Base-by-base conservation (phyloP, 35 echinoderm and acorn worm species). In the Anneissia japonica region DNA sequence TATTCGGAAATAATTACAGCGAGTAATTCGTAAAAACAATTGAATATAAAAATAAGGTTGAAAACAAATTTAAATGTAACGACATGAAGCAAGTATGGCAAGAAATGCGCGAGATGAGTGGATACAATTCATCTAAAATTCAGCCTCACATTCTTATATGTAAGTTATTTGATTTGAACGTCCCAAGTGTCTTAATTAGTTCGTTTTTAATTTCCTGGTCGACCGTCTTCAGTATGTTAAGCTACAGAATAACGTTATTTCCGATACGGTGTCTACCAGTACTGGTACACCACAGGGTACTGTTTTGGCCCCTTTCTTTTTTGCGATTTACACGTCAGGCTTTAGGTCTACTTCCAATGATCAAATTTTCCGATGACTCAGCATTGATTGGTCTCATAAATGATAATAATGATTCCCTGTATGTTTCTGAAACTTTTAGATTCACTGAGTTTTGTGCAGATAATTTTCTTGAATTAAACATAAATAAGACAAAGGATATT, bases 261-360 rank as follows among this genome's bases (percentile, higher is more conserved):
- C 90, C 0, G 72, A 31, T 33, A 9, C 34, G 33, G 64, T 86
- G 32, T 16, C 21, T 10, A 88, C 79, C 21, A 74, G 82, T 84
- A 91, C 89, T 29, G 89, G 83, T 9, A 38, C 74, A 34, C 83
- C 89, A 51, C 89, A 90, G 34, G 89, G 91, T 41, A 92, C 91
- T 37, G 89, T 91, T 40, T 7, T 90, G 4, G 79, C 64, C 7
- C 89, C 83, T 9, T 81, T 87, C 36, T 38, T 93, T 28, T 89
- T 93, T 86, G 73, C 91, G 6, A 46, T 93, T 30, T 89, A 89
- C 77, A 93, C 91, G 38, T 56, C 46, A 43, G 91, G 86, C 38
- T 79, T 30, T 30, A 40, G 38, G 45, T 87, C 90, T 87, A 31
- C 12, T 14, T 77, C 79, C 90, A 34, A 34, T 85, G 31, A 89